Percentiles rank a stretch among this genome's conserved stretches.
These are phyloP conservation scores for Gasterosteus aculeatus DNA, from an alignment of 2,113 vertebrate species.

Conservation along the genomic window DNA sequence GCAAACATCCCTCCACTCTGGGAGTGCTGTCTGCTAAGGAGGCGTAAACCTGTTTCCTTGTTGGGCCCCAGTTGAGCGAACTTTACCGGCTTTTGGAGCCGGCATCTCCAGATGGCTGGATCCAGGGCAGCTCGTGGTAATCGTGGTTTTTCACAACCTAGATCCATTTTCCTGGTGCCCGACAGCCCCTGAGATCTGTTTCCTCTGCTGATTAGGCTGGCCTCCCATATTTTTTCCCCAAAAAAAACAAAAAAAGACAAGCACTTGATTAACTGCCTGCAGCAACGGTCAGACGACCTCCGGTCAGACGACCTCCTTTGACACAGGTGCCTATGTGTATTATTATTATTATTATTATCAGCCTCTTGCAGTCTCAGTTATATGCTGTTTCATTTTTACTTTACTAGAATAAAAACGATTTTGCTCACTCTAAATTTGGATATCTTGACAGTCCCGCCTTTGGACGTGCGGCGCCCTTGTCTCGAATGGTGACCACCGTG, in stretches of 20 bases:
- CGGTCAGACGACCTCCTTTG: conserved; percentile 7
- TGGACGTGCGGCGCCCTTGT: conserved; percentile 52
- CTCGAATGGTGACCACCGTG: conserved; percentile 61
- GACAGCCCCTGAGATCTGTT: conserved; percentile 79
- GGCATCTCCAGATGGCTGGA: conserved; percentile 82
- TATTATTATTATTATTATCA: not conserved
- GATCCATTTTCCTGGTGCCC: conserved; percentile 84
- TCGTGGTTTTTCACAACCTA: conserved; percentile 82
- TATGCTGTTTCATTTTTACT: conserved; percentile 3
- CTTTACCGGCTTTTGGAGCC: conserved; percentile 81
- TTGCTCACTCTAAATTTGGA: conserved; percentile 9
- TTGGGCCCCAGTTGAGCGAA: conserved; percentile 74
- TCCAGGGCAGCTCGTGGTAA: conserved; percentile 84
- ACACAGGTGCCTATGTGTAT: conserved; percentile 6
- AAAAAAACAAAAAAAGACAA: conserved; percentile 68
- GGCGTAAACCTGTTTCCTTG: conserved; percentile 81
- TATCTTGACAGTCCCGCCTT: conserved; percentile 53
- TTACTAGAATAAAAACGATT: conserved; percentile 4
- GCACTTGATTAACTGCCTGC: conserved; percentile 66
- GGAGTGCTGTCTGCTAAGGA: conserved; percentile 68
- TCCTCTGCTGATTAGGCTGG: conserved; percentile 82
- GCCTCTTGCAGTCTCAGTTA: not conserved
- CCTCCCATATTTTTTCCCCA: conserved; percentile 75
- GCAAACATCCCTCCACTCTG: conserved; percentile 53
- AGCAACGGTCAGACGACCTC: conserved; percentile 58